Evolutionary conservation across 2,888 invertebrate genomes (phyloP).

Genomic region (Clostera curtula): DNA sequence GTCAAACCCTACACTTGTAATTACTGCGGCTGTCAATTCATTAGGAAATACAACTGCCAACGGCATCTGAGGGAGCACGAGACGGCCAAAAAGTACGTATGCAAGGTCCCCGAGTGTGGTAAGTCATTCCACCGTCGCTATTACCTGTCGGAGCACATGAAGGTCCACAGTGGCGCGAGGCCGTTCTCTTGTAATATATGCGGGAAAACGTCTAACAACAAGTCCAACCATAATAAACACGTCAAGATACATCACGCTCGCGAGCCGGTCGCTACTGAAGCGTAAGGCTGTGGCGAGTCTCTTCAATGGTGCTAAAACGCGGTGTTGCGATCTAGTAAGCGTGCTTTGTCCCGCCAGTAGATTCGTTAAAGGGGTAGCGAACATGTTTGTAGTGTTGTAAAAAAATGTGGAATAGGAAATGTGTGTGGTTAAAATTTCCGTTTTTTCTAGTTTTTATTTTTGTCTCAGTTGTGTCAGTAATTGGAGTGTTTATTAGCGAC

Average conservation of each 20-base stretch:
- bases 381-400: too few species aligned
- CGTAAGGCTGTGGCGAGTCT: slow-evolving; percentile 50
- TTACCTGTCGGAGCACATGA: slow-evolving; percentile 90
- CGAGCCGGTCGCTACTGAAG: slow-evolving; percentile 90
- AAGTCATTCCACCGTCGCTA: slow-evolving; percentile 91
- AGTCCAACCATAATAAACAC: slow-evolving; percentile 93
- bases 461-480: too few species aligned
- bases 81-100: slow-evolving; percentile 84
- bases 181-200: slow-evolving; percentile 92
- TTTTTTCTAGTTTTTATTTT: too few species aligned
- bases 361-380: too few species aligned
- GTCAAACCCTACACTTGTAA: slow-evolving; percentile 91
- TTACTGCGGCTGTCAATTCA: slow-evolving; percentile 92
- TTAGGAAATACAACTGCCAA: slow-evolving; percentile 90
- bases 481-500: too few species aligned
- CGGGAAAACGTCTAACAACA: slow-evolving; percentile 91
- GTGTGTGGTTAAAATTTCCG: too few species aligned
- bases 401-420: too few species aligned
- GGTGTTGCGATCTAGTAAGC: slow-evolving; percentile 3
- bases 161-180: slow-evolving; percentile 86
- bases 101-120: slow-evolving; percentile 82
- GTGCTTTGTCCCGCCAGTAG: too few species aligned
- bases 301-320: too few species aligned
- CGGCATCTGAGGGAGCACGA: slow-evolving; percentile 89
- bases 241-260: slow-evolving; percentile 92